Evolutionary conservation across 2,113 vertebrate genomes (phyloP).

Genomic region (Caloenas nicobarica): DNA sequence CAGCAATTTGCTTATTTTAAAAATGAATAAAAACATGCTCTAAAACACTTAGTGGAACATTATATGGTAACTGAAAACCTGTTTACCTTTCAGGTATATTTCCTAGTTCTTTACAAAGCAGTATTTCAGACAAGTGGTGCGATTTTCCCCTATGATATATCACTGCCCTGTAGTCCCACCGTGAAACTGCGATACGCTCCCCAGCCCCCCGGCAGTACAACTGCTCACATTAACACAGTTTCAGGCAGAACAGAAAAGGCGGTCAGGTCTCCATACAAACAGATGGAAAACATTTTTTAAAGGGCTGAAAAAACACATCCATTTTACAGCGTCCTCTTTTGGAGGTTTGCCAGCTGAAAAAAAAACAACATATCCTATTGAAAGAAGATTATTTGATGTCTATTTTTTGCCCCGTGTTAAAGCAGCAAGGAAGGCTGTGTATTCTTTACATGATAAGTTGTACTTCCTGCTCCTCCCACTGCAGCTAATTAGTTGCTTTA

Average conservation of each 20-base stretch:
- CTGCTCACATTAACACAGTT: constrained; percentile 48
- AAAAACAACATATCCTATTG: constrained; percentile 32
- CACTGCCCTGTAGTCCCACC: background rate
- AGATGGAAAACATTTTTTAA: constrained; percentile 14
- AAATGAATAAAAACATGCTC: constrained; percentile 40
- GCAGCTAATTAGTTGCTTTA: background rate
- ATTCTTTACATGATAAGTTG: background rate
- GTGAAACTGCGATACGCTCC: background rate
- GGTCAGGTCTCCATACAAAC: constrained; percentile 31
- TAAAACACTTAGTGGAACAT: background rate
- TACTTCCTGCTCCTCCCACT: background rate
- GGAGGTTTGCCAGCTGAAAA: constrained; percentile 51
- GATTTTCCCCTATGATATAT: background rate
- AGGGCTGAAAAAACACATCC: constrained; percentile 48
- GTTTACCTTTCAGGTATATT: constrained; percentile 38
- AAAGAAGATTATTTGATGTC: background rate
- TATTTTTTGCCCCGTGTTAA: background rate
- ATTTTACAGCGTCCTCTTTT: constrained; percentile 42
- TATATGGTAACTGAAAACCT: background rate
- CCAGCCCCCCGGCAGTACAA: background rate
- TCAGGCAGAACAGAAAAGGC: constrained; percentile 49
- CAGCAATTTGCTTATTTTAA: constrained; percentile 8
- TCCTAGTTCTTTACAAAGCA: background rate
- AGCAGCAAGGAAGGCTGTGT: background rate
- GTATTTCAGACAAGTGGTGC: background rate